Evolutionary conservation across 2,888 invertebrate species (phyloP).

Genomic region (Keiferia lycopersicella): DNA sequence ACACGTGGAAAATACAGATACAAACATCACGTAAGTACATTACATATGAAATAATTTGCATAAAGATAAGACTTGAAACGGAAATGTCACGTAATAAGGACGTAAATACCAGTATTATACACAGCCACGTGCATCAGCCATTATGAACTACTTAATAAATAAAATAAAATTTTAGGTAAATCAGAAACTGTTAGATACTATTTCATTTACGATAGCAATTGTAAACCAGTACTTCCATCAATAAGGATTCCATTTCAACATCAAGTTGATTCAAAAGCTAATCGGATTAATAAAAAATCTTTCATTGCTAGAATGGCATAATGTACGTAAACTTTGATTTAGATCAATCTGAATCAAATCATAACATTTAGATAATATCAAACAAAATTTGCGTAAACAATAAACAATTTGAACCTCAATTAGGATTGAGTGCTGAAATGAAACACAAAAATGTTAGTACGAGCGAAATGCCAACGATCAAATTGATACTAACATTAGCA

Average conservation of each 20-base stretch:
- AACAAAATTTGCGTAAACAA: not conserved
- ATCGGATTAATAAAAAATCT: no score
- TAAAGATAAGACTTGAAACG: not conserved
- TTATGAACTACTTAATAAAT: not conserved
- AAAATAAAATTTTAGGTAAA: not conserved
- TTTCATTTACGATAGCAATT: no score
- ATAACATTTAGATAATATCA: constrained; percentile 9
- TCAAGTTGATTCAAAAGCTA: no score
- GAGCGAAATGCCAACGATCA: constrained; percentile 27
- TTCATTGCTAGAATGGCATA: not conserved
- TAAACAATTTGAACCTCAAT: constrained; percentile 5
- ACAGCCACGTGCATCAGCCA: not conserved
- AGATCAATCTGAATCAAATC: constrained; percentile 4
- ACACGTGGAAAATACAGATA: not conserved
- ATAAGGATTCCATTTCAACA: no score
- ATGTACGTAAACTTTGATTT: not conserved
- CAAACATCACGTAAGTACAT: not conserved
- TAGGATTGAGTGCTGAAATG: constrained; percentile 20
- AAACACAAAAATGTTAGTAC: constrained; percentile 3
- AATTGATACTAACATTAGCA: not conserved
- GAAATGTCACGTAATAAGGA: not conserved
- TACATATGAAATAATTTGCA: not conserved
- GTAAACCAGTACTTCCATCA: no score
- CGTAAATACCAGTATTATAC: not conserved
- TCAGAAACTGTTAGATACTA: no score